phyloP scores from a whole-genome alignment of 2,113 vertebrate species.

The Equus przewalskii region DNA sequence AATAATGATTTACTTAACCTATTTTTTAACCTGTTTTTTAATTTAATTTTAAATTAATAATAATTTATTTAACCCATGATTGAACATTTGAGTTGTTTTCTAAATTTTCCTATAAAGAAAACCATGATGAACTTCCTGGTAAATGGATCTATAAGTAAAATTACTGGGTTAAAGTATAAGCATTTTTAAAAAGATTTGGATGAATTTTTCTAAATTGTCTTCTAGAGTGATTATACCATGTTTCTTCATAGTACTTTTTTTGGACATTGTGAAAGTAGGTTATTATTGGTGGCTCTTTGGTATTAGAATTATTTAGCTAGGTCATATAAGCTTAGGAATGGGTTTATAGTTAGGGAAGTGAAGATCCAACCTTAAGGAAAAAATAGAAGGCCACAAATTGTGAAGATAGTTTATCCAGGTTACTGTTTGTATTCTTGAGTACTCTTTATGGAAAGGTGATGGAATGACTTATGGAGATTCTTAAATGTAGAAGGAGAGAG shows the following conservation, averaged over 20 bases:
- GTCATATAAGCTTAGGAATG: background rate
- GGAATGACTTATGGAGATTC: background rate
- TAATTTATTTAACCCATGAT: background rate
- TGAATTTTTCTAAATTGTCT: constrained; percentile 36
- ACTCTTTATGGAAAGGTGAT: background rate
- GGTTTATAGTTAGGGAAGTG: background rate
- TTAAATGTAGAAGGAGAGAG: background rate
- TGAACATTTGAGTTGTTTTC: constrained; percentile 8
- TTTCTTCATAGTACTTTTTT: constrained; percentile 4
- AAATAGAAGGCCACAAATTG: background rate
- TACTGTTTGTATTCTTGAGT: background rate
- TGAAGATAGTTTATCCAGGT: background rate
- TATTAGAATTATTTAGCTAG: background rate
- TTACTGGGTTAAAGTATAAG: background rate
- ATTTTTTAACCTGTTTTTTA: too few relatives aligned
- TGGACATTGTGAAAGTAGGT: constrained; percentile 11
- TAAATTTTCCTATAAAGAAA: constrained; percentile 40
- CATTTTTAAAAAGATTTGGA: background rate
- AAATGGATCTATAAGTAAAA: constrained; percentile 2
- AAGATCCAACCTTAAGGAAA: constrained; percentile 2
- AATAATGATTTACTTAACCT: background rate
- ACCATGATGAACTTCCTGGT: background rate
- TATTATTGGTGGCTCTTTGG: background rate
- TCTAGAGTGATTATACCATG: background rate
- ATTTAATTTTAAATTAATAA: too few relatives aligned